Conservation (phyloP, 92 coral and sea anemone species). For the Porites rus region DNA sequence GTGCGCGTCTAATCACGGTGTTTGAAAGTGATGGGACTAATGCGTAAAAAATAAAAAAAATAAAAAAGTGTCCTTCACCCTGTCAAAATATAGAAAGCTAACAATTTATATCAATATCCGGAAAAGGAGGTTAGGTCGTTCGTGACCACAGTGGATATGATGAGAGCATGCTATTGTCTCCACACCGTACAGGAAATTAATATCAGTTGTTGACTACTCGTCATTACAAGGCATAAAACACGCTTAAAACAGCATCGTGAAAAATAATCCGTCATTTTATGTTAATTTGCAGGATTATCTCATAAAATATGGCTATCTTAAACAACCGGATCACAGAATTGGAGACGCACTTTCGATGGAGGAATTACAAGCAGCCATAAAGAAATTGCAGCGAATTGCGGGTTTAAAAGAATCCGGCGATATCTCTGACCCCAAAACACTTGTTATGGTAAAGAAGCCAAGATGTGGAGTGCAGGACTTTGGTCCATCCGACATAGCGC, state of each 20-base stretch:
- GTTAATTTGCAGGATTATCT: slow-evolving; percentile 71
- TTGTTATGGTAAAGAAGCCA: slow-evolving; percentile 64
- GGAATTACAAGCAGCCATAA: slow-evolving; percentile 65
- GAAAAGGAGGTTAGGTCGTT: too few species aligned
- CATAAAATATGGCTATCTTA: slow-evolving; percentile 80
- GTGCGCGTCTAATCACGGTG: too few species aligned
- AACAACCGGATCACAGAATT: slow-evolving; percentile 67
- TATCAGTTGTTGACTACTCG: too few species aligned
- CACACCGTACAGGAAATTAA: too few species aligned
- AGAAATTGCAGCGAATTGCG: slow-evolving; percentile 74
- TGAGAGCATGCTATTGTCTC: too few species aligned
- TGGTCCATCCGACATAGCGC: slow-evolving; percentile 84
- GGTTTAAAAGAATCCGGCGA: slow-evolving; percentile 81
- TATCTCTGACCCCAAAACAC: slow-evolving; percentile 70
- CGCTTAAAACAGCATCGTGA: not conserved
- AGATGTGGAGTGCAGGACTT: slow-evolving; percentile 90
- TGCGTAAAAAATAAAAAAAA: too few species aligned
- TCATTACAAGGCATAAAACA: not conserved
- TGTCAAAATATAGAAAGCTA: too few species aligned
- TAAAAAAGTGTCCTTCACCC: too few species aligned
- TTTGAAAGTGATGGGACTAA: too few species aligned
- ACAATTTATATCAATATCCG: too few species aligned
- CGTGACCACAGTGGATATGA: too few species aligned
- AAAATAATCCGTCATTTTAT: not conserved
- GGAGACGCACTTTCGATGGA: slow-evolving; percentile 73